Conservation (phyloP, 2,797 vertebrate species). For the Peromyscus nudipes region DNA sequence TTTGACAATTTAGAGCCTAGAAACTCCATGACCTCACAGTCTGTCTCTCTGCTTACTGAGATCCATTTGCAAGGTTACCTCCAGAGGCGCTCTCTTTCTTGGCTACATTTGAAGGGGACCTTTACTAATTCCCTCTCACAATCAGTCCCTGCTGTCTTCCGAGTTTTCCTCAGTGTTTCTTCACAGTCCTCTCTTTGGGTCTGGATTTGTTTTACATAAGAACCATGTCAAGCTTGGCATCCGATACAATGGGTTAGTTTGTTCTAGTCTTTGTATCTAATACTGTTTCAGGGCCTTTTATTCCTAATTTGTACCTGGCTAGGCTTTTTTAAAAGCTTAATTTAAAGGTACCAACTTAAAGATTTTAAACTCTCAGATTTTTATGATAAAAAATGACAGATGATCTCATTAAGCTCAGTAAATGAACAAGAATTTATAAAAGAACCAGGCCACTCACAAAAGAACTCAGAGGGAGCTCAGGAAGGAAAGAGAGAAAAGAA, state of each 20-base stretch:
- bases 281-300: neutral
- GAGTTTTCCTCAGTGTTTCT: slow-evolving; percentile 15
- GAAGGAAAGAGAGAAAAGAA: slow-evolving; percentile 25
- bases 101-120: neutral
- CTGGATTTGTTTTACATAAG: slow-evolving; percentile 45
- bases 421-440: slow-evolving; percentile 29
- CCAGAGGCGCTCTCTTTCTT: neutral
- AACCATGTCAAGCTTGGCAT: neutral
- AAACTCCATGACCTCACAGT: neutral
- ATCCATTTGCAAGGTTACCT: slow-evolving; percentile 13
- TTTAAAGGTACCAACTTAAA: slow-evolving; percentile 40
- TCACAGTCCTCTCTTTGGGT: neutral
- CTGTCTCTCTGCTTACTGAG: slow-evolving; percentile 8
- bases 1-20: neutral
- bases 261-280: neutral
- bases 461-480: slow-evolving; percentile 8
- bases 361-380: neutral
- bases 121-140: slow-evolving; percentile 28
- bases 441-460: neutral
- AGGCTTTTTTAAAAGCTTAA: slow-evolving; percentile 37
- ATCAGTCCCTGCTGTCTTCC: neutral
- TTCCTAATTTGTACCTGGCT: slow-evolving; percentile 54
- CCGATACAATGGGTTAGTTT: neutral
- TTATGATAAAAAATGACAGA: neutral
- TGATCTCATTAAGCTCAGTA: slow-evolving; percentile 1